Evolutionary conservation across 2,797 vertebrate species (phyloP).

Genomic region (Megaceryle alcyon): DNA sequence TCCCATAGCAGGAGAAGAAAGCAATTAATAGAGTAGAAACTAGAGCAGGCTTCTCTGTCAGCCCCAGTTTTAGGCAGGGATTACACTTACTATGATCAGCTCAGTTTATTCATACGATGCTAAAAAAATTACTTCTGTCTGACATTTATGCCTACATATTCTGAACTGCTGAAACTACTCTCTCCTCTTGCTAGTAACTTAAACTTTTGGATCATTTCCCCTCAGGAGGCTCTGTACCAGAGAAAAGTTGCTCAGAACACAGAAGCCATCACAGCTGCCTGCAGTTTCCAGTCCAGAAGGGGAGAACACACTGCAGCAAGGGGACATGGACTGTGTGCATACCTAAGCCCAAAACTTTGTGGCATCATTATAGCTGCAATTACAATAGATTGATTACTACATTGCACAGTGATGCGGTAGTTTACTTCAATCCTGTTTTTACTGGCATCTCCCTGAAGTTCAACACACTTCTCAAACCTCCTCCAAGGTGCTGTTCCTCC

Average conservation of each 20-base stretch:
- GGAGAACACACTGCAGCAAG: too few relatives aligned
- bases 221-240: background rate
- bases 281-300: background rate
- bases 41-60: background rate
- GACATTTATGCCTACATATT: background rate
- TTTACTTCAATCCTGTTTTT: background rate
- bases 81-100: background rate
- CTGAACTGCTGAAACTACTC: background rate
- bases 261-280: background rate
- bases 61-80: background rate
- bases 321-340: background rate
- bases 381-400: background rate
- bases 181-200: background rate
- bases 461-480: background rate
- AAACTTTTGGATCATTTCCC: background rate
- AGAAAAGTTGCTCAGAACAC: background rate
- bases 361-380: background rate
- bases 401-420: background rate
- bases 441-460: background rate
- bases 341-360: background rate
- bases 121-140: background rate
- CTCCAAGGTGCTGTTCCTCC: background rate
- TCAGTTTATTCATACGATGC: rapidly evolving
- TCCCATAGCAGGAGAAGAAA: background rate
- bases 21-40: background rate